Conservation (phyloP, 2,113 vertebrate genomes). For the Calyptommatus sinebrachiatus region DNA sequence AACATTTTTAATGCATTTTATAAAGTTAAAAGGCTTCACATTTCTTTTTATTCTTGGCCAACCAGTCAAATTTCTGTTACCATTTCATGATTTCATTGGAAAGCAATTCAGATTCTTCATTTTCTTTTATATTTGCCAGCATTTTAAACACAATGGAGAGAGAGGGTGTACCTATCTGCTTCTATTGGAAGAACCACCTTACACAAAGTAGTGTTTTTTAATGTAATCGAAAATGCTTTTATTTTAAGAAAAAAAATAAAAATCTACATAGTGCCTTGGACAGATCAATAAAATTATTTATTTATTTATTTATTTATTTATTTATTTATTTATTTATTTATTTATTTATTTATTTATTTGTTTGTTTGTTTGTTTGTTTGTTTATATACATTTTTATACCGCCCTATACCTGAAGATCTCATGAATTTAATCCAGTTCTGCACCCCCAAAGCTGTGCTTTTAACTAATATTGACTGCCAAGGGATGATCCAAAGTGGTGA, state of each 20-base stretch:
- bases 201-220: neutral
- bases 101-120: neutral
- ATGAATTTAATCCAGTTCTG: neutral
- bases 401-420: no score
- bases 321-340: no score
- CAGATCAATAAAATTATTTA: no score
- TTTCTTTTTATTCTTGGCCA: neutral
- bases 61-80: neutral
- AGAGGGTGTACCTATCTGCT: neutral
- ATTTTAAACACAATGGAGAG: neutral
- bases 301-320: no score
- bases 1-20: constrained; percentile 22
- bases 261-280: neutral
- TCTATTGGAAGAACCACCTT: neutral
- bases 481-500: neutral
- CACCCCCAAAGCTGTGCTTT: neutral
- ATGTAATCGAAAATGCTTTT: neutral
- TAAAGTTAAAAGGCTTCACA: neutral
- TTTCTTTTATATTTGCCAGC: neutral
- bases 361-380: no score
- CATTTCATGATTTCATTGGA: constrained; percentile 13
- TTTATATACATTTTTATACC: no score
- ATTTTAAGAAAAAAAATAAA: neutral
- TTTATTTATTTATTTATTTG: no score
- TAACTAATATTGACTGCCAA: neutral